Conservation (phyloP, 2,797 vertebrate genomes). For the Rhynchonycteris naso region DNA sequence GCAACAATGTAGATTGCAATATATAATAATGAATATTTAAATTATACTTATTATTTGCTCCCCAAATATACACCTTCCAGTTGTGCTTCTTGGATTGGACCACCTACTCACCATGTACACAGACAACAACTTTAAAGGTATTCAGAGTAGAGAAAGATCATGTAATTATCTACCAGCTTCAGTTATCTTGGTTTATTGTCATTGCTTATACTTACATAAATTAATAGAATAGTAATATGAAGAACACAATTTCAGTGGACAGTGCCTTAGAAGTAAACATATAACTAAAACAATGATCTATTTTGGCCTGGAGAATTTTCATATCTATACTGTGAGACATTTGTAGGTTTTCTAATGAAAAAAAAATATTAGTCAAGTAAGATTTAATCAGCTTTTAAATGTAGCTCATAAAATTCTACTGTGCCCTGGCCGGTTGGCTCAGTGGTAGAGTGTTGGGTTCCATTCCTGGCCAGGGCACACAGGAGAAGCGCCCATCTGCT, state of each 20-base stretch:
- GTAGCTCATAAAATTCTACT: not conserved
- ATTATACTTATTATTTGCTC: not conserved
- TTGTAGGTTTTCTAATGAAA: not conserved
- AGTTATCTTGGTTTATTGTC: not conserved
- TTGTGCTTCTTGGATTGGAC: not conserved
- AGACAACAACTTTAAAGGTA: not conserved
- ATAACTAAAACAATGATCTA: not conserved
- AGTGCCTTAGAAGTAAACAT: not conserved
- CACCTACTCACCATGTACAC: not conserved
- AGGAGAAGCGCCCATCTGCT: too few relatives aligned
- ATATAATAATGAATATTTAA: not conserved
- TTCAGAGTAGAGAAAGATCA: not conserved
- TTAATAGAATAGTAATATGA: not conserved
- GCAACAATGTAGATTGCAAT: not conserved
- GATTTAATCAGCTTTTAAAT: not conserved
- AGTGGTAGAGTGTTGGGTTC: too few relatives aligned
- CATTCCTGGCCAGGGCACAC: too few relatives aligned
- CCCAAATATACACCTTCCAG: not conserved
- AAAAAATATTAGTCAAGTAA: not conserved
- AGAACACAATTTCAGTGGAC: not conserved
- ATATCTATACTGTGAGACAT: not conserved
- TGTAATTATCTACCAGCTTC: not conserved
- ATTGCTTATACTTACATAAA: not conserved
- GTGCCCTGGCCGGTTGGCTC: not conserved
- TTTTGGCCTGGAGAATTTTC: slow-evolving; percentile 2